phyloP scores from a whole-genome alignment of 2,797 vertebrate species.

The Valencia hispanica region DNA sequence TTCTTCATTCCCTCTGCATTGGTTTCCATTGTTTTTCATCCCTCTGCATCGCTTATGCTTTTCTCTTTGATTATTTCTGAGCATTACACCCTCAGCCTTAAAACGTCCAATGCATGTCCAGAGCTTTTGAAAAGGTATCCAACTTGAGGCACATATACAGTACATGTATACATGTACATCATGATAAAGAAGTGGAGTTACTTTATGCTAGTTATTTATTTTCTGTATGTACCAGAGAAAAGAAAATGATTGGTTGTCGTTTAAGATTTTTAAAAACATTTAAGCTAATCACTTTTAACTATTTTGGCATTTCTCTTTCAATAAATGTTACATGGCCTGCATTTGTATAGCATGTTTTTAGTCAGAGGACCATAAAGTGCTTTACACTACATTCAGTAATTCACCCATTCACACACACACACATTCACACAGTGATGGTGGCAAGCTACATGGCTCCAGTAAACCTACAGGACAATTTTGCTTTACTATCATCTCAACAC shows the following conservation, averaged over 20 bases:
- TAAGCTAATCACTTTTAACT: neutral
- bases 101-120: slow-evolving; percentile 55
- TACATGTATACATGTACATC: slow-evolving; percentile 42
- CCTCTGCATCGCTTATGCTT: slow-evolving; percentile 31
- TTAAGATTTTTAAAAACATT: neutral
- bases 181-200: neutral
- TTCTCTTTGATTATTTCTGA: slow-evolving; percentile 60
- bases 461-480: neutral
- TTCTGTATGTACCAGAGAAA: slow-evolving; percentile 6
- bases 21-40: slow-evolving; percentile 59
- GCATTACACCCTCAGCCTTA: slow-evolving; percentile 59
- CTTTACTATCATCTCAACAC: neutral
- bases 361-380: no score
- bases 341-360: no score
- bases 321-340: no score
- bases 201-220: slow-evolving; percentile 14
- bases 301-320: neutral
- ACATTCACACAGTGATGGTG: no score
- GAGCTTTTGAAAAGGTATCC: slow-evolving; percentile 45
- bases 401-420: no score
- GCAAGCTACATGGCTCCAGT: no score
- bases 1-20: slow-evolving; percentile 51
- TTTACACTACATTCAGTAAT: no score
- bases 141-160: slow-evolving; percentile 26
- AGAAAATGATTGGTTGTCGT: slow-evolving; percentile 7